Base-by-base conservation (phyloP, 2,888 invertebrate species). In the Tigriopus californicus region DNA sequence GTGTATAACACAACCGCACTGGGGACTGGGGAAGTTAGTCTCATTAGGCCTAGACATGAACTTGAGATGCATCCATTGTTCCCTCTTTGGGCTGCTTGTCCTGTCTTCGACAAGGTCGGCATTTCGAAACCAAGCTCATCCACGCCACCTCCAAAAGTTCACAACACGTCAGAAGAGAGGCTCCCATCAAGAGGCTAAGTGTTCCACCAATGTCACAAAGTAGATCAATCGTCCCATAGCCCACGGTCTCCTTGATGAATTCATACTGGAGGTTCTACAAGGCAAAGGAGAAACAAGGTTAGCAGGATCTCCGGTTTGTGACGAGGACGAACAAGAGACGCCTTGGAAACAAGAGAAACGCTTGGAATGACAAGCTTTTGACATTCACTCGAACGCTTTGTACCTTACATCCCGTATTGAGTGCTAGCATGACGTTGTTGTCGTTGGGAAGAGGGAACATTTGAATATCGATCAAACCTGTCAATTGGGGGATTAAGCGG, bases 141-240 rank as follows among this genome's bases (percentile, higher is more conserved):
- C 54, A 54, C 6, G 54, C 54, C 41, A 54, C 54, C 15, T 54
- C 54, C n/a, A 54, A n/a, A 41, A 54, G 54, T 15, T 54, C 54
- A 41, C 54, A 54, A 41, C 54, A 54, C 22, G 54, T 54, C 3
- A 54, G 54, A 10, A 54, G 15, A 15, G 20, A 20, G 24, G 54
- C 54, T 20, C 54, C 54, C 54, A 54, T 54, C 15, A 54, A 41
- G 15, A 54, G 54, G 41, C 54, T 54, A 33, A 54, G 24, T 10
- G 54, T 54, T 54, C 54, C 54, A n/a, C 54, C 54, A 33, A 54
- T 24, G 41, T 54, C 54, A 15, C 54, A 54, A 6, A 54, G 40
- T 1, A 54, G 24, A 54, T 54, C 54, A 22, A 54, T 54, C 18
- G 54, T 54, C 15, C 54, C 54, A 41, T 54, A 54, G 10, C 54